Base-by-base conservation (phyloP, 1,140 invertebrate species). In the Diorhabda carinulata region DNA sequence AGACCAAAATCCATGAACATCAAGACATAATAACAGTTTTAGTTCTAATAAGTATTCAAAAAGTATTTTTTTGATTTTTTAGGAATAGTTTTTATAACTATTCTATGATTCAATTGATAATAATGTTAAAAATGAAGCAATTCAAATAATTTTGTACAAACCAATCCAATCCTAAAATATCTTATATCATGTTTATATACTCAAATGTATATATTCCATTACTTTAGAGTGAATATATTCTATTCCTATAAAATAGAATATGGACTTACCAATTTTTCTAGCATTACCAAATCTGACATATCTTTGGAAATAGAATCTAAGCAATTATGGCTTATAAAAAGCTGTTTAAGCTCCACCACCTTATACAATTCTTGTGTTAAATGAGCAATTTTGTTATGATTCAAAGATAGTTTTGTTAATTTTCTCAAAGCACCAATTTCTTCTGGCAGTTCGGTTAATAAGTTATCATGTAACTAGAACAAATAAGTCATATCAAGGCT, bases 401-500 rank as follows among this genome's bases (percentile, higher is more conserved):
- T 91, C 52, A 95, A 78, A 83, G 93, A 94, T 58, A 96, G 78
- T 69, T 89, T 89, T 73, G 87, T 87, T 64, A 97, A 83, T 75
- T 88, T 88, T 61, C 82, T 86, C 73, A 97, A 85, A 69, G 87
- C 85, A 59, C 90, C 91, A 76, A 96, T 86, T 82, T 94, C 89
- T 63, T 86, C 78, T 0, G 94, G 94, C 66, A 96, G 74, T 25
- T 79, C 78, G 72, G 85, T 83, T 71, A 95, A 78, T 43, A 86
- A 84, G 84, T 96, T 96, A 79, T 94, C 91, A 82, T 94, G 92
- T 65, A 81, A 73, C 80, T 81, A 73, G 60, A 79, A 77, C 8
- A 64, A 9, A 25, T 25, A 25, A 25, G 25, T 25, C 25, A 25
- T 25, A 25, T 25, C 25, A 25, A 25, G 25, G 25, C 25, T 25